Base-by-base conservation (phyloP, 2,113 vertebrate genomes). In the Ellobius talpinus region DNA sequence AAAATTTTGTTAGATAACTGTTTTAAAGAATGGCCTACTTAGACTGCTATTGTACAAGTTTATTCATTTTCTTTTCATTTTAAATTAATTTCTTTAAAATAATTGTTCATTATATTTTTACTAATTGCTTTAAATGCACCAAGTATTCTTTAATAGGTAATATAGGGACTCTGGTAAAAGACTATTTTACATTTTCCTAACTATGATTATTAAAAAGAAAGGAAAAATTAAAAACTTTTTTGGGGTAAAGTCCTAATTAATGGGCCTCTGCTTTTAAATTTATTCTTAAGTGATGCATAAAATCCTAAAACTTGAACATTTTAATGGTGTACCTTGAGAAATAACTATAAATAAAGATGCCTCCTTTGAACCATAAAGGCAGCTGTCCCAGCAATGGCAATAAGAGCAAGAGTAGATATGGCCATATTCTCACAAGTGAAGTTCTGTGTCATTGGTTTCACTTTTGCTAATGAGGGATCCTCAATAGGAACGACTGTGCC, bases 391-490 rank as follows among this genome's bases (percentile, higher is more conserved):
- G 39, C 23, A 95, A 3, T 16, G 91, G 21, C 31, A 13, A 45
- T 61, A 88, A 85, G 21, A 85, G 52, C 9, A 94, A 94, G 21
- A 91, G 39, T 65, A 55, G 12, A 13, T 23, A 1, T 68, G 61
- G 73, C 31, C 73, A 77, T 65, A 55, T n/a, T 47, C 29, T 91
- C 52, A 21, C 21, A 72, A 77, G 61, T 68, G 9, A 31, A 66
- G 1, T 7, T 74, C 45, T 31, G 16, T 31, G 29, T 72, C 65
- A 36, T 0, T 65, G 24, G 90, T 0, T 42, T 31, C 1, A 47
- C 17, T 87, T 85, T 93, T 78, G 55, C 70, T 94, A 61, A 42
- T 72, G 45, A 81, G 58, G 82, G 81, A 86, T 88, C 70, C 95
- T 85, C 70, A 77, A 3, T 58, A 36, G 58, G 63, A 78, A n/a